phyloP scores from a whole-genome alignment of 1,140 invertebrate genomes.

The Pseudomyrmex pallidus region DNA sequence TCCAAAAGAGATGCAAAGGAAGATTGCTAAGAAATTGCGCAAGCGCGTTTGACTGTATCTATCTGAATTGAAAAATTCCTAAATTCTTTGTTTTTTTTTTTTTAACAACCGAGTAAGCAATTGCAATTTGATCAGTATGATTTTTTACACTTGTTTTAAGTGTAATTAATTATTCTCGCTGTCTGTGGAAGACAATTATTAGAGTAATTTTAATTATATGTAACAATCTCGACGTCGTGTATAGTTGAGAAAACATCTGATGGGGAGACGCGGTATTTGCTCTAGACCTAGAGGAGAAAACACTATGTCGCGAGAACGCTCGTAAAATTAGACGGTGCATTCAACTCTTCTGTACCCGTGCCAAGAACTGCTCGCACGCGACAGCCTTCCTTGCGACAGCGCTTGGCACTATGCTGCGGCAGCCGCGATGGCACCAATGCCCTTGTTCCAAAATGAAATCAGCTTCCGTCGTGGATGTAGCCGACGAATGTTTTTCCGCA shows the following conservation, averaged over 20 bases:
- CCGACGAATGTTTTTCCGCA: conserved; percentile 64
- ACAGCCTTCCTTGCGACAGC: conserved; percentile 53
- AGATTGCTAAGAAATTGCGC: conserved; percentile 30
- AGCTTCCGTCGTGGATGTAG: conserved; percentile 52
- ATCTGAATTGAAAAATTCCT: not conserved
- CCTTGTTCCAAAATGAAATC: conserved; percentile 71
- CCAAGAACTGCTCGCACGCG: conserved; percentile 67
- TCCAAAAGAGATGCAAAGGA: conserved; percentile 35
- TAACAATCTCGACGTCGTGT: not conserved
- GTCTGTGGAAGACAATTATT: not conserved
- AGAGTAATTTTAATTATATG: not conserved
- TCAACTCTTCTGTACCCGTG: conserved; percentile 74
- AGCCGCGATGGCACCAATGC: conserved; percentile 73
- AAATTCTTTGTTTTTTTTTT: not conserved
- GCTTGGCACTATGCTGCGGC: conserved; percentile 57
- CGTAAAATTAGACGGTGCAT: conserved; percentile 78
- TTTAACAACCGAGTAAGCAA: not conserved
- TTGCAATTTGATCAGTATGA: no score
- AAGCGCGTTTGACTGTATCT: not conserved
- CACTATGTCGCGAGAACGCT: conserved; percentile 51
- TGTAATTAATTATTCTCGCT: not conserved
- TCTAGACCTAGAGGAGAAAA: conserved; percentile 77
- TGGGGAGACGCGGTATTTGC: conserved; percentile 65
- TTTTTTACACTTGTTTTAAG: no score
- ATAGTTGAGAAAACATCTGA: not conserved